Percentiles rank a stretch among this genome's conserved stretches.
Conservation (phyloP, 1,140 invertebrate genomes). For the Hestina assimilis region DNA sequence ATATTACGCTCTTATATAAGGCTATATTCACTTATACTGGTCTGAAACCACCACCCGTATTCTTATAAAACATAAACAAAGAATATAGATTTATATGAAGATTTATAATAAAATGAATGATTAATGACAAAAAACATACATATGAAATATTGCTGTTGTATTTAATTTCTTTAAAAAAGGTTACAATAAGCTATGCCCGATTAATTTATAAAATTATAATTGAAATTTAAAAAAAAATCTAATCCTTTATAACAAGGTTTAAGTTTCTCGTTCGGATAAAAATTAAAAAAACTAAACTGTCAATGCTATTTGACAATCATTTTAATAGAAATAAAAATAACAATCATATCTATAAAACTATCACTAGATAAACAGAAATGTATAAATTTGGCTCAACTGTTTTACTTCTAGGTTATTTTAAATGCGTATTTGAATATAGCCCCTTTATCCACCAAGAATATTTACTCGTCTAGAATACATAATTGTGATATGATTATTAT, state of each 20-base stretch:
- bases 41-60: no score
- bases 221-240: neutral
- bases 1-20: no score
- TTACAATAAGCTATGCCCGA: conserved; percentile 2
- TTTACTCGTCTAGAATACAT: conserved; percentile 58
- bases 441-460: conserved; percentile 31
- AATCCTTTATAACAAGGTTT: neutral
- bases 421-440: conserved; percentile 40
- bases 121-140: no score
- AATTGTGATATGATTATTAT: conserved; percentile 69
- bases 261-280: no score
- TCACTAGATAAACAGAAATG: neutral
- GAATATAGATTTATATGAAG: no score
- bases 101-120: no score
- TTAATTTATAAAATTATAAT: neutral
- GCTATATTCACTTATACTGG: neutral
- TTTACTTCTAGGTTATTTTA: conserved; percentile 28
- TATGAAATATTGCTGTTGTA: no score
- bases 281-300: no score
- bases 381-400: neutral
- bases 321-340: no score
- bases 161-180: neutral
- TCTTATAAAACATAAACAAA: no score
- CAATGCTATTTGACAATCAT: no score
- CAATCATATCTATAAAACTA: no score